Conservation (phyloP, 2,797 vertebrate species). For the Pteropus rufus region DNA sequence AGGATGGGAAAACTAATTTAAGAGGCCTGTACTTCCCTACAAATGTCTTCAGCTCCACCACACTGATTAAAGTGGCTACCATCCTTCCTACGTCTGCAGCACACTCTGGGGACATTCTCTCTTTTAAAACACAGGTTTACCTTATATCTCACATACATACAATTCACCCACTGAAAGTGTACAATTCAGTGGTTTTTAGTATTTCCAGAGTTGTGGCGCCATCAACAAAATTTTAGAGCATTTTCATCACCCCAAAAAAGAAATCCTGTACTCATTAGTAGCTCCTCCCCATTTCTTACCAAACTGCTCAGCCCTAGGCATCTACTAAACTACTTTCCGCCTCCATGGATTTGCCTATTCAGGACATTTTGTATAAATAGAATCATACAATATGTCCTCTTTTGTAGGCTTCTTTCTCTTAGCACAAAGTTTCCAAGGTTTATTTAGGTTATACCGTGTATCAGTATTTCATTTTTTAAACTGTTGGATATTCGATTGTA, state of each 20-base stretch:
- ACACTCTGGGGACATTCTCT: neutral
- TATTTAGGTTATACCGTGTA: neutral
- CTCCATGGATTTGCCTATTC: neutral
- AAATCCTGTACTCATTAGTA: neutral
- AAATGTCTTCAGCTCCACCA: neutral
- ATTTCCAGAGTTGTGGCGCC: neutral
- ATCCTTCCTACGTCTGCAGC: neutral
- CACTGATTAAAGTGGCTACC: neutral
- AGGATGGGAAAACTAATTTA: neutral
- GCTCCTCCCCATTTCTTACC: neutral
- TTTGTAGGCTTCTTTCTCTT: neutral
- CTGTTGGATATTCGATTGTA: neutral
- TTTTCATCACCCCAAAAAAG: neutral
- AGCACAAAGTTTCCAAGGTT: neutral
- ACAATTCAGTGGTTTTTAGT: neutral
- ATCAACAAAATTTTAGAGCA: neutral
- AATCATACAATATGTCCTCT: neutral
- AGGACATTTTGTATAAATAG: neutral
- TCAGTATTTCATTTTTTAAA: neutral
- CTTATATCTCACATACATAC: neutral
- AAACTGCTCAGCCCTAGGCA: neutral
- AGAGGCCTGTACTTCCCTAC: neutral
- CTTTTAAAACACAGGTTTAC: neutral
- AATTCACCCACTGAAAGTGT: neutral
- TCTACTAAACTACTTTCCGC: neutral